phyloP scores from a whole-genome alignment of 2,113 vertebrate species.

The Chrysochloris asiatica region DNA sequence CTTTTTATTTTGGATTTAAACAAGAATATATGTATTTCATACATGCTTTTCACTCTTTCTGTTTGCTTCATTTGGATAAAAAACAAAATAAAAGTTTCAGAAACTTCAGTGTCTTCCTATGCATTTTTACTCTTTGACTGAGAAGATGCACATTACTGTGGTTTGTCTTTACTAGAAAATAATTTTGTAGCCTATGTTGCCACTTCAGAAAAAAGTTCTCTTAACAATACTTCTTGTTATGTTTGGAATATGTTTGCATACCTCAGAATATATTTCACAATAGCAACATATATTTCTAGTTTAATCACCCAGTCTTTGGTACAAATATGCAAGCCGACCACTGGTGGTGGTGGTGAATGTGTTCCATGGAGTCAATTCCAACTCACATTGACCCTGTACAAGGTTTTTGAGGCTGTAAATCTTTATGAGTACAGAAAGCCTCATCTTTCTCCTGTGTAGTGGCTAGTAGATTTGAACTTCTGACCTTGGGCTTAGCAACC shows the following conservation, averaged over 20 bases:
- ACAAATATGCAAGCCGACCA: not conserved
- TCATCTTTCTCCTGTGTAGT: too few species aligned
- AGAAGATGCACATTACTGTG: not conserved
- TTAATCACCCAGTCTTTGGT: not conserved
- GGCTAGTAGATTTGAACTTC: too few species aligned
- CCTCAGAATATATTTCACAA: not conserved
- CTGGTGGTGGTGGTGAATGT: too few species aligned
- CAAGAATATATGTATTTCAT: not conserved
- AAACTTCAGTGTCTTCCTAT: not conserved
- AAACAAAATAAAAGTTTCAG: constrained; percentile 33
- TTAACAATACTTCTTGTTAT: not conserved
- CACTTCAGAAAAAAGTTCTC: not conserved
- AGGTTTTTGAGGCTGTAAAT: too few species aligned
- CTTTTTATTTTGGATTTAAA: not conserved
- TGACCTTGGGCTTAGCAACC: too few species aligned
- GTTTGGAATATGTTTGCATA: constrained; percentile 14
- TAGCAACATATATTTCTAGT: constrained; percentile 27
- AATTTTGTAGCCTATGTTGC: not conserved
- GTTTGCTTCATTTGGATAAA: not conserved
- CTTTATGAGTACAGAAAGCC: too few species aligned
- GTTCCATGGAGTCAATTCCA: too few species aligned
- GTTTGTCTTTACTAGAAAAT: not conserved
- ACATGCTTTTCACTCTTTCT: not conserved
- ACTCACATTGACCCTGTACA: too few species aligned
- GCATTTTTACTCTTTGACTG: not conserved